Percentiles rank a stretch among this genome's conserved stretches.
These are phyloP conservation scores for Dissostichus mawsoni DNA, from an alignment of 2,113 vertebrate species.

Conservation along the genomic window DNA sequence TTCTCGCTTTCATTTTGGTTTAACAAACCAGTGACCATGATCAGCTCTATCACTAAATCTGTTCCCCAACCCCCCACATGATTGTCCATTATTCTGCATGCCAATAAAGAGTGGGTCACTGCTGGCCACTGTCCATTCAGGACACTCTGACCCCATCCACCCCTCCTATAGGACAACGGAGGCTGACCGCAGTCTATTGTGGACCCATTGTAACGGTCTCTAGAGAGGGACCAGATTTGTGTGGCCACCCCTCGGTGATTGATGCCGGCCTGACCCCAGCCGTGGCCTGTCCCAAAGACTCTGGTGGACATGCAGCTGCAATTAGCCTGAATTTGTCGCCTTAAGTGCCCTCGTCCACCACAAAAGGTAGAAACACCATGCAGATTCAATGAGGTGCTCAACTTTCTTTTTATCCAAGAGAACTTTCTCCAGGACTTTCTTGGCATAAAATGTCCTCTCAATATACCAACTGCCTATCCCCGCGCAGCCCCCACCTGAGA, in stretches of 20 bases:
- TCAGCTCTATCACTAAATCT: constrained; percentile 30
- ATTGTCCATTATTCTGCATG: constrained; percentile 65
- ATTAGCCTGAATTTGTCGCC: constrained; percentile 90
- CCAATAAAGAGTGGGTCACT: constrained; percentile 72
- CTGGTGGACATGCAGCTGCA: constrained; percentile 76
- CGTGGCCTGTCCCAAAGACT: constrained; percentile 47
- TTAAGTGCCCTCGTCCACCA: constrained; percentile 56
- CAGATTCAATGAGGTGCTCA: not conserved
- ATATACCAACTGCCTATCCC: constrained; percentile 11
- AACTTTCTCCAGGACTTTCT: constrained; percentile 13
- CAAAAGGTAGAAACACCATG: constrained; percentile 1
- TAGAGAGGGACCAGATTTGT: constrained; percentile 60
- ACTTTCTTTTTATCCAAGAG: not conserved
- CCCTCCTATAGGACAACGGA: constrained; percentile 58
- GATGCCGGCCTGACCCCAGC: constrained; percentile 72
- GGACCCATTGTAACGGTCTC: constrained; percentile 61
- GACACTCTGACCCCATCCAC: constrained; percentile 60
- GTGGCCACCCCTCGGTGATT: constrained; percentile 62
- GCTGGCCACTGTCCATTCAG: constrained; percentile 70
- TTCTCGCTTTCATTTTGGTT: constrained; percentile 11
- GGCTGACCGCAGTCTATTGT: constrained; percentile 67
- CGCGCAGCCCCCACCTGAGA: constrained; percentile 12
- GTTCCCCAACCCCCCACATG: constrained; percentile 64
- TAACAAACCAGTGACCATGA: constrained; percentile 28
- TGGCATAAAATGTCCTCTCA: constrained; percentile 20